Evolutionary conservation across 2,797 vertebrate species (phyloP), one percentile per base, ranked within the genome.

Genomic region (Cuculus canorus): DNA sequence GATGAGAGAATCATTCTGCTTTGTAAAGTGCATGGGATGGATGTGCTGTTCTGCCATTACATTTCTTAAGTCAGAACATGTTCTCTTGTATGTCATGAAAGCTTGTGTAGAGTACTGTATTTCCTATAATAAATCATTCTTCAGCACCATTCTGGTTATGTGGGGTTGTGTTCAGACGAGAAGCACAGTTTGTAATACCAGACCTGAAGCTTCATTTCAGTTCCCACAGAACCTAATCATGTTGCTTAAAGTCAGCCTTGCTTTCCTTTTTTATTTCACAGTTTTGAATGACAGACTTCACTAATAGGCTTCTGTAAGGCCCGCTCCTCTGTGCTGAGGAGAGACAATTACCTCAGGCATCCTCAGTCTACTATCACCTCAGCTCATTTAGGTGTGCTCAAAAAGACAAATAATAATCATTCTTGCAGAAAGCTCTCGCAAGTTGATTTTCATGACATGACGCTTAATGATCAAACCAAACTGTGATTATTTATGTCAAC

Each of bases 231-330:
- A 91, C 82, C n/a, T 82, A 80, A 92, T 95, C 71, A n/a, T 5
- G 52, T 95, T 89, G 82, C 92, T 84, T 87, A 19, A 92, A 92
- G 68, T 86, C 86, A 92, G 24, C 88, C 88, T 85, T 83, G 71
- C 91, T 96, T 97, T 97, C 94, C 93, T 33, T 80, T 78, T 61
- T 89, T 82, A 95, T 96, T 93, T 78, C 68, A 61, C 32, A 39
- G 45, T 96, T 97, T 90, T 96, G 96, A 97, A 81, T 94, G 95
- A 76, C 75, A 95, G 92, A 93, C 94, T 93, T 97, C 96, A 92
- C 94, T 93, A 96, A 93, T 59, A 83, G 72, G 75, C 94, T 96
- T 43, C 92, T 88, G 56, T 79, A 78, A 78, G 92, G 86, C 88
- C 56, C 2, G 19, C 88, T 90, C 17, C 56, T 90, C 84, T 82